Percentiles rank a stretch among this genome's conserved stretches.
Evolutionary conservation across 2,888 invertebrate species (phyloP).

Genomic region (Agrenia bidenticulata): DNA sequence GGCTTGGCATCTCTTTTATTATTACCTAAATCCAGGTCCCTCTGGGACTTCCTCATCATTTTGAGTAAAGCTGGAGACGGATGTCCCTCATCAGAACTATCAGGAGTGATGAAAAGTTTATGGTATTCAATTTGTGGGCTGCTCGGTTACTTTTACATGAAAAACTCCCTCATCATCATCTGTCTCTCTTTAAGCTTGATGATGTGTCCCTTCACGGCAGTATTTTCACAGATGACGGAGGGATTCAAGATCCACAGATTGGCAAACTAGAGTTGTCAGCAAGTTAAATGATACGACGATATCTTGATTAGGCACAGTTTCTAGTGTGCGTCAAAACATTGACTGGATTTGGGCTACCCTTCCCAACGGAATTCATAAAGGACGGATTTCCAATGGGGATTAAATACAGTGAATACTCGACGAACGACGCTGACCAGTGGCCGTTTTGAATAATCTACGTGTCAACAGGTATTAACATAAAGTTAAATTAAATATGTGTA

Average conservation of each 20-base stretch:
- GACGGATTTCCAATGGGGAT: no score
- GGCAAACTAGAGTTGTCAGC: no score
- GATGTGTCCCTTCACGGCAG: background rate
- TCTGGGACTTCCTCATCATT: conserved; percentile 18
- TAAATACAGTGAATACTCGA: no score
- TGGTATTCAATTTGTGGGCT: conserved; percentile 12
- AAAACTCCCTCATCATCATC: conserved; percentile 1
- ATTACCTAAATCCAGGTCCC: conserved; percentile 21
- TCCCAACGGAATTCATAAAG: no score
- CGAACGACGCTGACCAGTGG: no score
- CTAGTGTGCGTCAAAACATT: background rate
- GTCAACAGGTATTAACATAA: no score
- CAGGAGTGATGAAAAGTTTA: conserved; percentile 12
- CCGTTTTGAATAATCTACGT: no score
- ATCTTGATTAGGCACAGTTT: background rate
- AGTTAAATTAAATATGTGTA: no score
- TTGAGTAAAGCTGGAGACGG: background rate
- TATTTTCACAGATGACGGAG: no score
- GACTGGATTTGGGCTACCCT: background rate
- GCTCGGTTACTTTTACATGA: conserved; percentile 11
- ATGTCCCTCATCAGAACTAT: background rate
- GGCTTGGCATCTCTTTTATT: conserved; percentile 2
- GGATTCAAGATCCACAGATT: no score
- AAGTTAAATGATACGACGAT: no score
- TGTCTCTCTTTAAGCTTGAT: background rate